phyloP scores from a whole-genome alignment of 2,797 vertebrate species.

The Hybognathus amarus region DNA sequence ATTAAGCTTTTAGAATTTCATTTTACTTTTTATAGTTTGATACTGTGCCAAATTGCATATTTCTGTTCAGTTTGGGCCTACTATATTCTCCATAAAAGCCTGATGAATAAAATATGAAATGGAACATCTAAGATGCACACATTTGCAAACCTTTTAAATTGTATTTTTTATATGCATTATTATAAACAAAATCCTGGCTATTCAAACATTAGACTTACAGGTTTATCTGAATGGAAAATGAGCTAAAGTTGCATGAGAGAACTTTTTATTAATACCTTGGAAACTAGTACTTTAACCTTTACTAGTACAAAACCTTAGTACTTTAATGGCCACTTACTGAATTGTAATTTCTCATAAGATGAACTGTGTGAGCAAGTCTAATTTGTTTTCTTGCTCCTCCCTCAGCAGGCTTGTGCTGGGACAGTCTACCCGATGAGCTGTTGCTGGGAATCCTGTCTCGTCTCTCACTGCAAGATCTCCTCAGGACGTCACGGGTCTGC shows the following conservation, averaged over 20 bases:
- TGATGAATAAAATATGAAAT: background rate
- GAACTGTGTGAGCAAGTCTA: background rate
- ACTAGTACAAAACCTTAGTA: background rate
- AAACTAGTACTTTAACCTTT: too few relatives aligned
- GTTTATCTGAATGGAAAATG: background rate
- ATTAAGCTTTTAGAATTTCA: background rate
- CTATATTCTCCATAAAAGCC: background rate
- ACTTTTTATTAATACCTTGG: background rate
- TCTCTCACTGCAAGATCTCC: slow-evolving; percentile 84
- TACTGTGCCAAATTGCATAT: background rate
- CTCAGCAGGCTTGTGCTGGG: slow-evolving; percentile 83
- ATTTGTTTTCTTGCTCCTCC: background rate
- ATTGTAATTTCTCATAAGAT: background rate
- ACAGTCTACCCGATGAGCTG: slow-evolving; percentile 90
- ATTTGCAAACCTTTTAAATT: background rate
- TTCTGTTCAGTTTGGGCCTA: background rate
- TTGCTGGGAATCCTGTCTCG: slow-evolving; percentile 83
- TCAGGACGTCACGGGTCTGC: slow-evolving; percentile 81
- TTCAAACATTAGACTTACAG: too few relatives aligned
- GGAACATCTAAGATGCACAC: background rate
- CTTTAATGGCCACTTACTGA: background rate
- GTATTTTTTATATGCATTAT: background rate
- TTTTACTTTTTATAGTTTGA: background rate
- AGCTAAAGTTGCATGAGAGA: background rate
- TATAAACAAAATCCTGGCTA: background rate